phyloP scores from a whole-genome alignment of 2,113 vertebrate species.

The Mionectes macconnelli region DNA sequence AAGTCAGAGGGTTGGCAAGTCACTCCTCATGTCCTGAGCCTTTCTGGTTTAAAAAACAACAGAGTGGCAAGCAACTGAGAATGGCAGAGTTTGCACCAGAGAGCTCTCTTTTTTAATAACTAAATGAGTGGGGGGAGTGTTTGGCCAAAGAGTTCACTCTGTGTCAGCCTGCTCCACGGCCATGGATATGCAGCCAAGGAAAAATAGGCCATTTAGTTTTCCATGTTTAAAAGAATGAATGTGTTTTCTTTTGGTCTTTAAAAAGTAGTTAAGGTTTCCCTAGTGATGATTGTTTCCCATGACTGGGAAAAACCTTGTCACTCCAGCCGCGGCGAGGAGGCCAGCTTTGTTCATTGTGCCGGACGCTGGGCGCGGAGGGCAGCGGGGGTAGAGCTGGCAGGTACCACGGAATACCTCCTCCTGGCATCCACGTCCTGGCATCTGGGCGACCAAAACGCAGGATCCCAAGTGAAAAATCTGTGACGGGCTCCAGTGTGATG shows the following conservation, averaged over 20 bases:
- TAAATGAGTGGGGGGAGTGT: neutral
- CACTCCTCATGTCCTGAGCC: neutral
- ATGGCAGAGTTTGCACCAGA: neutral
- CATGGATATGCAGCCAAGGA: neutral
- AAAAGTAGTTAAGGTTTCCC: constrained; percentile 66
- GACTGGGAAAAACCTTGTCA: constrained; percentile 39
- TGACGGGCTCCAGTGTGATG: accelerated
- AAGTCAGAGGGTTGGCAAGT: accelerated
- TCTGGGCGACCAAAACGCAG: neutral
- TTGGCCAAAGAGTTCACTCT: neutral
- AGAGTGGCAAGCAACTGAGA: neutral
- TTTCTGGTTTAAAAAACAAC: neutral
- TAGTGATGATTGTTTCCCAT: constrained; percentile 56
- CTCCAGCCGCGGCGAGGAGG: neutral
- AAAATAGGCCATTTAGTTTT: constrained; percentile 55
- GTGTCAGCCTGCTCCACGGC: neutral
- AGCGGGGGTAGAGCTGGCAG: constrained; percentile 32
- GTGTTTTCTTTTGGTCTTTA: constrained; percentile 57
- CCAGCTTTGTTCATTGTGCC: constrained; percentile 64
- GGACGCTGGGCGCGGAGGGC: neutral
- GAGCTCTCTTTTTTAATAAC: neutral
- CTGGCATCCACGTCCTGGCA: neutral
- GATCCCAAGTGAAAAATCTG: accelerated
- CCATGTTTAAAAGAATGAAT: constrained; percentile 63
- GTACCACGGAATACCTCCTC: neutral